Base-by-base conservation (phyloP, 2,888 invertebrate genomes). In the Epinotia brunnichana region DNA sequence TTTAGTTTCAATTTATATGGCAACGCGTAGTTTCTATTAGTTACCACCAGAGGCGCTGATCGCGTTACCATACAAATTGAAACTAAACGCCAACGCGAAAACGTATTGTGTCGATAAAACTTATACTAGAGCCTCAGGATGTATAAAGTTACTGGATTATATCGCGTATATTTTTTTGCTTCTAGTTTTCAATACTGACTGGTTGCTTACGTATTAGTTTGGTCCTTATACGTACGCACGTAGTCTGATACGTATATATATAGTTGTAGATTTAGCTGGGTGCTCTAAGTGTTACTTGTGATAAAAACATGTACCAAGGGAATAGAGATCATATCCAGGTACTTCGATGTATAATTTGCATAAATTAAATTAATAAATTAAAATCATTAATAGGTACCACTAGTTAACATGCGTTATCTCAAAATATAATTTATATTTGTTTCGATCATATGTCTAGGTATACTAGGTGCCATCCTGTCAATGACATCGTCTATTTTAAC, bases 271-370 rank as follows among this genome's bases (percentile, higher is more conserved):
- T 61, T 61, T 61, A 44, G 44, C 41, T 44, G 61, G 61, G 61
- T 61, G 61, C 61, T 61, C 61, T 61, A 44, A 39, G 19, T 61
- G 21, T 41, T 17, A 24, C 44, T 7, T 44, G 61, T 61, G 61
- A 61, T 61, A 44, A 61, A 29, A 35, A 44, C 21, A 44, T 61
- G 17, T 21, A 17, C 44, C n/a, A 61, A 21, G 17, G 1, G 3
- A 61, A 59, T 17, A 53, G 17, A 53, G 17, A 19, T 13, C 19
- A 61, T 41, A 61, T 44, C 61, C 19, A 41, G 21, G 41, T 61
- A 44, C 41, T 44, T 53, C 17, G 19, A 53, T 51, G 15, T 9
- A 53, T 51, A n/a, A 7, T 61, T 17, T 44, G 41, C 41, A 15
- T 29, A 15, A 13, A 4, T 29, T 2, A 2, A 17, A 2, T 56